Evolutionary conservation across 2,888 invertebrate genomes (phyloP), one percentile per base, ranked within the genome.

Genomic region (Ecdyonurus torrentis): DNA sequence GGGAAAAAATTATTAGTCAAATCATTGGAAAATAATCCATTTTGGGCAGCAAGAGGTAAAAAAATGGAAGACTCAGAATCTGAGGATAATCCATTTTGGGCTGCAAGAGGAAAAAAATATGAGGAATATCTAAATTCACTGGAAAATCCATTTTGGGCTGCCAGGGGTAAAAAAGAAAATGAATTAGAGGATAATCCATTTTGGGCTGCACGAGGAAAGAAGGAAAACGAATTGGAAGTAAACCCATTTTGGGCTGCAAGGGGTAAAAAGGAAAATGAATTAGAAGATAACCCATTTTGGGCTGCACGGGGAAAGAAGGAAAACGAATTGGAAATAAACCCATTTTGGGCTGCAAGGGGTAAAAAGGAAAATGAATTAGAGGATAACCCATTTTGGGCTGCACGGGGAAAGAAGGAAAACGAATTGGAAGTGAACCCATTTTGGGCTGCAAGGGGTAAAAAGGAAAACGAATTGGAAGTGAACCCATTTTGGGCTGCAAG

Each of bases 401-500:
- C 60, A 7, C 59, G 66, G 55, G 64, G 64, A 0, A 55, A 55
- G n/a, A 55, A 55, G 55, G 55, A 55, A 55, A 55, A 55, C n/a
- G 5, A 5, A 22, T 7, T 55, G 5, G 55, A 55, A n/a, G 64
- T 63, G 20, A 63, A 63, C 5, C 66, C 67, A 3, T 67, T 67
- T 62, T 67, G 64, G 64, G 66, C 67, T 2, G 61, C 66, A 2
- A 58, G 66, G 10, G 66, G 66, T 3, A 62, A 65, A 25, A 62
- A 65, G 5, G 60, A 62, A 19, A 58, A 59, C 2, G 20, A 61
- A 0, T 65, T 63, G 1, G 55, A 58, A 3, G 63, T 64, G 23
- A 63, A 66, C 10, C 64, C 61, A 2, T 66, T 66, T 55, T 66
- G 66, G 65, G 66, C 65, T n/a, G 61, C 64, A 15, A 52, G 64